Percentiles rank a stretch among this genome's conserved stretches.
Conservation (phyloP, 2,113 vertebrate genomes). For the Eurypyga helias region DNA sequence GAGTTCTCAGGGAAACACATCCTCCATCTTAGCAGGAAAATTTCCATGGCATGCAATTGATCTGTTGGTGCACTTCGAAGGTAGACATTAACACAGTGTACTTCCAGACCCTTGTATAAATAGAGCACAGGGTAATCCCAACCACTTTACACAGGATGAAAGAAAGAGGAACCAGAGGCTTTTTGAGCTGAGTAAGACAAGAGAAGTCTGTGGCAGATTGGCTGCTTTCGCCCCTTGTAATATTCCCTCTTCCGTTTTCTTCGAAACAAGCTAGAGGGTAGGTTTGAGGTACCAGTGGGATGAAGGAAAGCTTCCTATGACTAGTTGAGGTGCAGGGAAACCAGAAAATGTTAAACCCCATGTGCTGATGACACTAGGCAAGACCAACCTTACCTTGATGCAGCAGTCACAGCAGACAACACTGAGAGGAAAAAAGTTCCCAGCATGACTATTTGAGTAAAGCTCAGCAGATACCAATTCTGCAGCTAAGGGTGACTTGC, state of each 20-base stretch:
- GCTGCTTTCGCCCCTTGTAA: not conserved
- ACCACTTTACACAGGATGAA: constrained; percentile 7
- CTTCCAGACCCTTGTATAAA: constrained; percentile 27
- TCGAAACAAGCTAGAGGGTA: not conserved
- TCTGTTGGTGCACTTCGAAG: constrained; percentile 29
- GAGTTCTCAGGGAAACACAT: not conserved
- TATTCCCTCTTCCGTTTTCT: not conserved
- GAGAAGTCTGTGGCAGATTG: not conserved
- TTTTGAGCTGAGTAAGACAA: not conserved
- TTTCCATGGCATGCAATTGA: not conserved
- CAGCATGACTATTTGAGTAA: not conserved
- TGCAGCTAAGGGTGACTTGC: not conserved
- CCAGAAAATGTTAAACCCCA: not conserved
- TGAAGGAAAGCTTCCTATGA: not conserved
- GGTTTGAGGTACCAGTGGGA: not conserved
- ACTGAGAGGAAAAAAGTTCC: constrained; percentile 3
- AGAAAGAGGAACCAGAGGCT: not conserved
- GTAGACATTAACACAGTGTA: constrained; percentile 30
- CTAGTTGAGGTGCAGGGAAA: not conserved
- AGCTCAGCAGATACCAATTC: not conserved
- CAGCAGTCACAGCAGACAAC: constrained; percentile 69
- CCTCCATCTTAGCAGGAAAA: not conserved
- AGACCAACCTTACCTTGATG: constrained; percentile 58
- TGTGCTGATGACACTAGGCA: not conserved
- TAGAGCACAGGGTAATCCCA: not conserved